Evolutionary conservation across 2,797 vertebrate species (phyloP), one percentile per base, ranked within the genome.

Genomic region (Sternotherus odoratus): DNA sequence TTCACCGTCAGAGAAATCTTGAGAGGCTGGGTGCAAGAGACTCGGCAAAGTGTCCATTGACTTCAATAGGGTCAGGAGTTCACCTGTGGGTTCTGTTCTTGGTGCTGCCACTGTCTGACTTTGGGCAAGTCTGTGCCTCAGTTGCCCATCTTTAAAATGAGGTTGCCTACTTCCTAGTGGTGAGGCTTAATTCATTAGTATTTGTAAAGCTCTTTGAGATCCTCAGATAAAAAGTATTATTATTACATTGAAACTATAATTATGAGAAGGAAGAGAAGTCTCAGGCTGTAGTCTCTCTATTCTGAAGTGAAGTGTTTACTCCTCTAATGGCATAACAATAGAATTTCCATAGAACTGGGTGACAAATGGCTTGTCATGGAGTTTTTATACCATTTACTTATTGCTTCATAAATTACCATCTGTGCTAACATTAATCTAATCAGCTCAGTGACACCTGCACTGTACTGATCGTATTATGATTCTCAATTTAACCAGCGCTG

Each of bases 381-480:
- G 60, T 92, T 86, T 91, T 96, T 95, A 95, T 92, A 93, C 92
- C 74, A 75, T 97, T 97, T 97, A 88, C 89, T 93, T 96, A 95
- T 60, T 93, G 83, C 90, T 95, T 88, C 85, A 96, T 95, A 96
- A 95, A 94, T 98, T 85, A 96, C 79, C 77, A 63, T 92, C 83
- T 82, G 50, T 79, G 79, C 89, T 92, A 92, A 88, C 90, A 93
- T 96, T 88, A 93, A 94, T 95, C 87, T 89, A 83, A 9, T 86
- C 53, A 77, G 21, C 54, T 39, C 54, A 77, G 36, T 89, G 92
- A 93, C 93, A 91, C 87, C 94, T 94, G 94, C 94, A 91, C 85
- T 75, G 10, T 54, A 83, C 46, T 92, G 96, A 91, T 92, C 94
- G 90, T 94, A 94, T 94, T 91, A 90, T 53, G 66, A 97, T 97